Conservation (phyloP, 2,888 invertebrate species). For the Kryphioiulus occultus region DNA sequence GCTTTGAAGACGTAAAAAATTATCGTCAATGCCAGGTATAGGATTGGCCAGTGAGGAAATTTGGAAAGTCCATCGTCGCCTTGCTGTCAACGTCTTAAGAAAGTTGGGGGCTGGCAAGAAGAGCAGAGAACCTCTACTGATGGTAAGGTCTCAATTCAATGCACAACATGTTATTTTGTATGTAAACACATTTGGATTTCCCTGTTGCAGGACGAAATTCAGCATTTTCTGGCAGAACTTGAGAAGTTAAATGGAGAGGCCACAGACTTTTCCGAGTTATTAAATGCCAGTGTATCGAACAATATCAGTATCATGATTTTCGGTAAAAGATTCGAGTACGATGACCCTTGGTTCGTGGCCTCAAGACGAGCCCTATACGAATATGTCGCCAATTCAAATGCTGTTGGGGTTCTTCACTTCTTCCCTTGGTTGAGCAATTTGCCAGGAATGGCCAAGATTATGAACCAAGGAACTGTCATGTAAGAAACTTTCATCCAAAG, state of each 20-base stretch:
- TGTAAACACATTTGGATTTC: no score
- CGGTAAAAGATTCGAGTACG: conserved; percentile 47
- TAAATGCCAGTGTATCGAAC: conserved; percentile 42
- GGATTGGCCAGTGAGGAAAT: not conserved
- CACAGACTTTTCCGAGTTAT: not conserved
- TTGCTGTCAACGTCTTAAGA: not conserved
- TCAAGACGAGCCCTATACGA: not conserved
- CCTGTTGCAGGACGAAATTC: conserved; percentile 37
- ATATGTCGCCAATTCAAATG: not conserved
- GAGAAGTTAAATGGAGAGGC: not conserved
- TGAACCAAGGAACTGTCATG: not conserved
- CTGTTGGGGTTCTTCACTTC: not conserved
- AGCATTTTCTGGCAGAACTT: conserved; percentile 40
- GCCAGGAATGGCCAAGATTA: not conserved
- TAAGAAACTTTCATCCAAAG: not conserved
- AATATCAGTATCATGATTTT: conserved; percentile 43
- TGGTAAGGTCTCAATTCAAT: not conserved
- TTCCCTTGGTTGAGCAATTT: conserved; percentile 47
- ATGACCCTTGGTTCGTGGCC: conserved; percentile 33
- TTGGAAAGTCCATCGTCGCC: conserved; percentile 44
- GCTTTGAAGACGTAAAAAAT: no score
- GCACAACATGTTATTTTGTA: no score
- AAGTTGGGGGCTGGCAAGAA: conserved; percentile 41
- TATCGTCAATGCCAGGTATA: not conserved
- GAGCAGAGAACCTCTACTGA: not conserved